phyloP scores from a whole-genome alignment of 2,888 invertebrate species.

The Andrena marginata region DNA sequence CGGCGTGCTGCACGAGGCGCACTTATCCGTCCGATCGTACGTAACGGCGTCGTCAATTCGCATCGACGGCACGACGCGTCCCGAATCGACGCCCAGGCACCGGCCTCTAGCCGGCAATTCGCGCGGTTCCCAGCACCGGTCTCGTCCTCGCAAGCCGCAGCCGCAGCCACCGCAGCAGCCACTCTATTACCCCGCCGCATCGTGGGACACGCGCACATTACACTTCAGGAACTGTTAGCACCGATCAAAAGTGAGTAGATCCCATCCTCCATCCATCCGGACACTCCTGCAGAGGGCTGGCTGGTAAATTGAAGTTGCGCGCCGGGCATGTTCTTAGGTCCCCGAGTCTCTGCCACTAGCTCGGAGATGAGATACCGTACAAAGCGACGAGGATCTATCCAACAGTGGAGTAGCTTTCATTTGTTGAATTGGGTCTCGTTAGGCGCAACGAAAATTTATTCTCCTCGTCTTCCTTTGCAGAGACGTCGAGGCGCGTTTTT shows the following conservation, averaged over 20 bases:
- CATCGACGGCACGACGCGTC: slow-evolving; percentile 69
- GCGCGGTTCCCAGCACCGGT: slow-evolving; percentile 66
- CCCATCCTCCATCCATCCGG: no score
- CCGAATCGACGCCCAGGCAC: slow-evolving; percentile 71
- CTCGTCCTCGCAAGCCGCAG: slow-evolving; percentile 71
- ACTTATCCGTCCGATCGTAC: slow-evolving; percentile 82
- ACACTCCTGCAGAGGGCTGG: neutral
- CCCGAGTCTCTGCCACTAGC: no score
- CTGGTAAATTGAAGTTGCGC: neutral
- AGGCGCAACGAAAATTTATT: no score
- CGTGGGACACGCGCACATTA: slow-evolving; percentile 80
- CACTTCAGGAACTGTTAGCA: slow-evolving; percentile 84
- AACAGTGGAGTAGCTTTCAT: no score
- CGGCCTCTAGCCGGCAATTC: slow-evolving; percentile 70
- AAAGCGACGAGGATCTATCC: no score
- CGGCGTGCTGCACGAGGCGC: slow-evolving; percentile 78
- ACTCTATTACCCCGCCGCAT: slow-evolving; percentile 66
- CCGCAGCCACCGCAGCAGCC: slow-evolving; percentile 65
- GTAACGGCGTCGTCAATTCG: slow-evolving; percentile 72
- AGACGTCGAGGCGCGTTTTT: no score
- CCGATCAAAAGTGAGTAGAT: slow-evolving; percentile 82
- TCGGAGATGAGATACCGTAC: no score
- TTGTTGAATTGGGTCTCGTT: no score
- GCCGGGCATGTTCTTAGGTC: no score
- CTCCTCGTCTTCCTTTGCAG: no score